Base-by-base conservation (phyloP, 2,113 vertebrate genomes). In the Zosterops japonicus region DNA sequence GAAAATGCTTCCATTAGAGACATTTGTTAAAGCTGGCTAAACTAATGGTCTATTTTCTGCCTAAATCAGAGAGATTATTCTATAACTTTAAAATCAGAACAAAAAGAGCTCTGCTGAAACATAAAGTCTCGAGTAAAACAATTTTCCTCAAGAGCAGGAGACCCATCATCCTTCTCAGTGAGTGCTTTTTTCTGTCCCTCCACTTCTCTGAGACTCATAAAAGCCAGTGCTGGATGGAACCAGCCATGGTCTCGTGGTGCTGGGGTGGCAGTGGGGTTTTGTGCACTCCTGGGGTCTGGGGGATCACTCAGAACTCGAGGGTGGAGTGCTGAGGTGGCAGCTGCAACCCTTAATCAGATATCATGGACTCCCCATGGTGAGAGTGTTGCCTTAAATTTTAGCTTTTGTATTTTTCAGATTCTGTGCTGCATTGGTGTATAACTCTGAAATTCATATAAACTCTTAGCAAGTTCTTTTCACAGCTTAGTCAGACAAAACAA, bases 71-170 rank as follows among this genome's bases (percentile, higher is more conserved):
- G 68, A 92, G 56, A 85, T 89, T 95, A 87, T 95, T 88, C 57
- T 90, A 31, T 55, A 57, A 33, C 52, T 96, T 95, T 88, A 95
- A 97, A 96, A 82, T 90, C 76, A 86, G 87, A 95, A 94, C 82
- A 94, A 94, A 96, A 76, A 78, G 12, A 87, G 39, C 71, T 84
- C 61, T 90, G 76, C 68, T 74, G 82, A 88, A 93, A 80, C 47
- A 35, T 28, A 75, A 77, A 67, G 41, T 74, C 57, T 65, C 4
- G 36, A 96, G 47, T 64, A 91, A 74, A 94, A 91, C 41, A 72
- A 83, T 96, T 96, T 97, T 86, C 85, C 61, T 76, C 41, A 55
- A 79, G 90, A 64, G 81, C 76, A 57, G 85, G 82, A 90, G 74
- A 55, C 50, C 90, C 78, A 82, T 77, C 68, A 47, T 23, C 22